Evolutionary conservation across 2,113 vertebrate species (phyloP).

Genomic region (Chaetops frenatus): DNA sequence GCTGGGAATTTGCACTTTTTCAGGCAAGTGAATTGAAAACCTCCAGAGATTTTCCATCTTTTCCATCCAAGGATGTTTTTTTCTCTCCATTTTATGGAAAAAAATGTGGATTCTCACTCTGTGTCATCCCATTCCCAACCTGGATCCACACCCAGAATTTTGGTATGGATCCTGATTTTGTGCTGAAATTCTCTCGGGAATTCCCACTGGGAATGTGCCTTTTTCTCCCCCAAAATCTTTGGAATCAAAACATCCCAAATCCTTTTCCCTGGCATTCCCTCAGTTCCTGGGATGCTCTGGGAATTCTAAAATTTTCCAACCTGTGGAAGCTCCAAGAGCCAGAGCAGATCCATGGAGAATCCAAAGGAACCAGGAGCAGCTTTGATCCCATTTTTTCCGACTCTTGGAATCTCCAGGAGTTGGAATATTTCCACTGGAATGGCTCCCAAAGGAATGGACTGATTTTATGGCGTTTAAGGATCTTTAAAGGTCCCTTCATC

Average conservation of each 20-base stretch:
- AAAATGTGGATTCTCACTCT: neutral
- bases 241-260: neutral
- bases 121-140: accelerated
- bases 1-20: neutral
- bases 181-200: neutral
- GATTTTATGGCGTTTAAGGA: too few species aligned
- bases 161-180: accelerated
- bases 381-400: neutral
- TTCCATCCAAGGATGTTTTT: accelerated
- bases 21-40: neutral
- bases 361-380: accelerated
- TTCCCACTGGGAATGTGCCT: accelerated
- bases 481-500: neutral
- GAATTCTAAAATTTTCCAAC: neutral
- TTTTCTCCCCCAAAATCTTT: neutral
- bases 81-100: neutral
- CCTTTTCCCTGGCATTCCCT: neutral
- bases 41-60: neutral
- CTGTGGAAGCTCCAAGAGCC: too few species aligned
- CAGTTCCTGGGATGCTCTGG: neutral
- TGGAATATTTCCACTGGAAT: too few species aligned
- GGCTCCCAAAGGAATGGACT: too few species aligned
- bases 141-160: neutral
- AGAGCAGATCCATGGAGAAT: neutral
- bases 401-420: too few species aligned